Conservation (phyloP, 2,113 vertebrate genomes). For the Hypocryptadius cinnamomeus region DNA sequence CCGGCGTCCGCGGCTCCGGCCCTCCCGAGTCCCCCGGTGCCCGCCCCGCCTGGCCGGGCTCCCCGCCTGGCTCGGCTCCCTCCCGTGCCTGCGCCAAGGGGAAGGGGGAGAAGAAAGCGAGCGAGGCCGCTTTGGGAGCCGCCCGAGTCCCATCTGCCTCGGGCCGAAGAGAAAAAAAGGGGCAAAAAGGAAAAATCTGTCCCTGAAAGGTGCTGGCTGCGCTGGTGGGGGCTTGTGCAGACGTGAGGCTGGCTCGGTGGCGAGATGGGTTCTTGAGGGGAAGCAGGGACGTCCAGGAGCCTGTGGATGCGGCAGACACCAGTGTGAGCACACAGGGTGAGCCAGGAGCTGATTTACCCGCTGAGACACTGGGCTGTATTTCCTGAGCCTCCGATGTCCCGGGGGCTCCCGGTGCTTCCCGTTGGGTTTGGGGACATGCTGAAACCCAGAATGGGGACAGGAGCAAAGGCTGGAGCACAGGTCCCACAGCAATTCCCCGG, state of each 20-base stretch:
- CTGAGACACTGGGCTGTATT: accelerated
- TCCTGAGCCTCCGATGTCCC: accelerated
- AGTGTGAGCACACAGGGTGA: background rate
- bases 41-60: background rate
- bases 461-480: background rate
- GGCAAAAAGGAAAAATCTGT: background rate
- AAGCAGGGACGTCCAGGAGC: background rate
- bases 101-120: background rate
- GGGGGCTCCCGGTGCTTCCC: background rate
- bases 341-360: background rate
- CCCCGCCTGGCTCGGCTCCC: background rate
- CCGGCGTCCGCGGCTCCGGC: background rate
- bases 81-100: background rate
- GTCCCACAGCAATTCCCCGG: background rate
- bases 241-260: background rate
- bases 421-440: accelerated
- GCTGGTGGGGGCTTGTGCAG: background rate
- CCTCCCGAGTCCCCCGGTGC: background rate
- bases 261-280: background rate
- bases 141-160: background rate
- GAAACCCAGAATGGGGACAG: background rate
- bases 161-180: accelerated
- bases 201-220: background rate
- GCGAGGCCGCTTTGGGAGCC: background rate
- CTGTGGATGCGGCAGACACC: accelerated